Conservation (phyloP, 64 coral and sea anemone species). For the Pocillopora damicornis region DNA sequence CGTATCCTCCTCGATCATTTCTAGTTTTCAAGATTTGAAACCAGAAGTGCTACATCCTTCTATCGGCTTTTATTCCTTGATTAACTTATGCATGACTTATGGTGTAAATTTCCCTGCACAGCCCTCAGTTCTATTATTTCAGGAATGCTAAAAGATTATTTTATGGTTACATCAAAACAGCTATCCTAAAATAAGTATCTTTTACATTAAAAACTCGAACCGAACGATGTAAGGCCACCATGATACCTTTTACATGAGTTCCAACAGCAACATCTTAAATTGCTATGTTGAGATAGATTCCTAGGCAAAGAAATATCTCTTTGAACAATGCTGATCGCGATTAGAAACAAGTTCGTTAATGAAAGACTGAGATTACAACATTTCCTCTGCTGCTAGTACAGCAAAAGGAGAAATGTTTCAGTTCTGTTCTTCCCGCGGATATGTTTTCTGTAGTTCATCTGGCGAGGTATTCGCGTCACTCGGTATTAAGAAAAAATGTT, state of each 20-base stretch:
- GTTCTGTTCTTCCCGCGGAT: not conserved
- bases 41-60: too few species aligned
- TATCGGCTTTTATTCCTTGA: too few species aligned
- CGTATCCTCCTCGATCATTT: too few species aligned
- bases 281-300: not conserved
- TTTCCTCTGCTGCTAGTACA: slow-evolving; percentile 1
- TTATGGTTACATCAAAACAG: too few species aligned
- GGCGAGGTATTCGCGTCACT: not conserved
- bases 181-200: too few species aligned
- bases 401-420: not conserved
- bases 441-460: too few species aligned
- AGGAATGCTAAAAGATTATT: too few species aligned
- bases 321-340: not conserved
- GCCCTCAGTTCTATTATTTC: too few species aligned
- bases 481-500: not conserved
- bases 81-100: too few species aligned
- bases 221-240: not conserved
- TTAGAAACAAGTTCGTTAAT: not conserved
- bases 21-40: too few species aligned
- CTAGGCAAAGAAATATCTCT: slow-evolving; percentile 9
- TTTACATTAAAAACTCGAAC: too few species aligned
- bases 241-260: not conserved
- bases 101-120: too few species aligned
- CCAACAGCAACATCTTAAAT: not conserved
- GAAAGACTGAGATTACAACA: not conserved